Percentiles rank a stretch among this genome's conserved stretches.
Conservation (phyloP, 2,888 invertebrate species). For the Diploptera punctata region DNA sequence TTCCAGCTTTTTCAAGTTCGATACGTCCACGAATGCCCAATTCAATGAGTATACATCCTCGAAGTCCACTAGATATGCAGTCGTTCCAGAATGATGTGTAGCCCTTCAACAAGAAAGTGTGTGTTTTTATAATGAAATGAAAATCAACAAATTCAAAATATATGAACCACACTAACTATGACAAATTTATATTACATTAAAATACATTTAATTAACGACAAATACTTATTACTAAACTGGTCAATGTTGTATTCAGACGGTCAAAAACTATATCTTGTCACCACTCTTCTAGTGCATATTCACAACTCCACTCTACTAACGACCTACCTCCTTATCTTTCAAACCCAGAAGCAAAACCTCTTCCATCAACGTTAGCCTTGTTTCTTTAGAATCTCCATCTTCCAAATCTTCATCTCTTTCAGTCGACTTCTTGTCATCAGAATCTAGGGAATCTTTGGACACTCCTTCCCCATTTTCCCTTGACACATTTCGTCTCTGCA, state of each 20-base stretch:
- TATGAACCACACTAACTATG: no score
- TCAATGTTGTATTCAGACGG: no score
- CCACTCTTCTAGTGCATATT: no score
- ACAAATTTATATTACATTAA: no score
- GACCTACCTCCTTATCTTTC: conserved; percentile 99
- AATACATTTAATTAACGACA: no score
- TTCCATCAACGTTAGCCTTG: conserved; percentile 98
- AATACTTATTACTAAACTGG: no score
- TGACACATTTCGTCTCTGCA: conserved; percentile 84
- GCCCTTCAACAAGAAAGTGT: conserved; percentile 65
- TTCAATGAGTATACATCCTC: conserved; percentile 98
- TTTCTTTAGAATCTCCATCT: conserved; percentile 92
- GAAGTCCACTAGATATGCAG: conserved; percentile 97
- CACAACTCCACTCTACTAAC: no score
- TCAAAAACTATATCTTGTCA: no score
- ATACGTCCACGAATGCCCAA: conserved; percentile 93
- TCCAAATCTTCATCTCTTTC: conserved; percentile 75
- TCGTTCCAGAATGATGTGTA: conserved; percentile 99
- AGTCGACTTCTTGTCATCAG: conserved; percentile 62
- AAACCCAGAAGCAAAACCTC: conserved; percentile 96
- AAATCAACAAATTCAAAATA: no score
- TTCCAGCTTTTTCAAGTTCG: conserved; percentile 95
- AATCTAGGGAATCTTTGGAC: conserved; percentile 62
- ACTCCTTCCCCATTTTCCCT: conserved; percentile 63
- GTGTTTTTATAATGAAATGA: no score